These are phyloP conservation scores for Synchiropus splendidus DNA, from an alignment of 2,113 vertebrate species.

Conservation along the genomic window DNA sequence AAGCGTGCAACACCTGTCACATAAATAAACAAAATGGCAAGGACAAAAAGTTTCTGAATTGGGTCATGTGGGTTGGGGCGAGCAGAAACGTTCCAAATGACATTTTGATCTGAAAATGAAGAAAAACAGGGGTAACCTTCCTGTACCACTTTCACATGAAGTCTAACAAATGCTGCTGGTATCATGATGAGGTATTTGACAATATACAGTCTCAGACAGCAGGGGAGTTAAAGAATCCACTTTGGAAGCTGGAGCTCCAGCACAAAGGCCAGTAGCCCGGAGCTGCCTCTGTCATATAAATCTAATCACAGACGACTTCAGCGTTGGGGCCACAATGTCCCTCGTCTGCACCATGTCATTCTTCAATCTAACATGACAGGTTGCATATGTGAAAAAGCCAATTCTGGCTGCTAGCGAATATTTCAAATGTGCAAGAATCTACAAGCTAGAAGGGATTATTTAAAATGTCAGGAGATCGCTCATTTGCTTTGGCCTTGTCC, in stretches of 20 bases:
- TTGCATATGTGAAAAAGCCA: conserved; percentile 97
- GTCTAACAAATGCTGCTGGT: conserved; percentile 20
- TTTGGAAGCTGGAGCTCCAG: conserved; percentile 45
- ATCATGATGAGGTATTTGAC: conserved; percentile 25
- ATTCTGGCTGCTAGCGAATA: conserved; percentile 86
- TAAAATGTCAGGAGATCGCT: conserved; percentile 95
- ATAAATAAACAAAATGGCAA: neutral
- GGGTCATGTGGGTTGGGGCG: neutral
- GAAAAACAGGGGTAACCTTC: neutral
- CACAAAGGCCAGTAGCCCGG: conserved; percentile 66
- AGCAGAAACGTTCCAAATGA: conserved; percentile 2
- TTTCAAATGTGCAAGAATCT: conserved; percentile 80
- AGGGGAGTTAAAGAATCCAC: conserved; percentile 58
- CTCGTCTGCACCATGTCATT: conserved; percentile 54
- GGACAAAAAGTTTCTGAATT: neutral
- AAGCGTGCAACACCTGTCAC: conserved; percentile 8
- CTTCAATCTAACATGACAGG: conserved; percentile 82
- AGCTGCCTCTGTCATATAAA: conserved; percentile 66
- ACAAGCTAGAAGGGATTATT: conserved; percentile 83
- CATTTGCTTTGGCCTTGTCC: conserved; percentile 56
- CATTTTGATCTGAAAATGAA: neutral
- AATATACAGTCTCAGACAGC: conserved; percentile 36
- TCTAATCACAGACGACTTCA: conserved; percentile 79
- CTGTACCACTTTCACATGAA: too few relatives aligned
- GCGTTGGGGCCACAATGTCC: conserved; percentile 62